phyloP scores from a whole-genome alignment of 2,888 invertebrate genomes.

The Sarcophaga carnaria region DNA sequence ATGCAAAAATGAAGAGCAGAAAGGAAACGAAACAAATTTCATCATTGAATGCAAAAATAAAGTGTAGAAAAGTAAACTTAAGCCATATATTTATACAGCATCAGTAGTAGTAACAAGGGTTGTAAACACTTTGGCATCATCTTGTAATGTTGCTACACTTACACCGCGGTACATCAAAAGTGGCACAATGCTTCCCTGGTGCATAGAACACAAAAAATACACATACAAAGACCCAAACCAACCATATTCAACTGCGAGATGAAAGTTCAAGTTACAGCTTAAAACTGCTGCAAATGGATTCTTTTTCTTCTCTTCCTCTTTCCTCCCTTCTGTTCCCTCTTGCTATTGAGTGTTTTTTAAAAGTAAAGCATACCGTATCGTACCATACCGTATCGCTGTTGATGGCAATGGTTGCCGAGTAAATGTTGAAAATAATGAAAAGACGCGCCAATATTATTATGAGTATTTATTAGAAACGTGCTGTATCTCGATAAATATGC shows the following conservation, averaged over 20 bases:
- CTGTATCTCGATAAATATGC: slow-evolving; percentile 79
- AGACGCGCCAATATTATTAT: slow-evolving; percentile 72
- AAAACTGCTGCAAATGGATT: slow-evolving; percentile 38
- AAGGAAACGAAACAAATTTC: slow-evolving; percentile 25
- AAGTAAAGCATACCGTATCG: background rate
- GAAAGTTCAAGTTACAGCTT: slow-evolving; percentile 57
- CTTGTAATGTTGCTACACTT: slow-evolving; percentile 13
- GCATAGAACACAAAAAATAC: background rate
- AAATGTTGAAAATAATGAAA: slow-evolving; percentile 49
- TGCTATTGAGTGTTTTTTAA: background rate
- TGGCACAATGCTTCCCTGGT: background rate
- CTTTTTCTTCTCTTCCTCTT: slow-evolving; percentile 5
- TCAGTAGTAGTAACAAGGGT: slow-evolving; percentile 11
- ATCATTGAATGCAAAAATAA: slow-evolving; percentile 56
- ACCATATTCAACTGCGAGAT: slow-evolving; percentile 8
- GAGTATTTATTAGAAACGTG: slow-evolving; percentile 80
- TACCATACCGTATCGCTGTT: background rate
- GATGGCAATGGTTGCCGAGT: background rate
- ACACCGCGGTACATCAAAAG: background rate
- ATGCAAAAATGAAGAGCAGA: slow-evolving; percentile 3
- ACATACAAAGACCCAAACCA: background rate
- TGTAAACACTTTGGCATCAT: slow-evolving; percentile 45
- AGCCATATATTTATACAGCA: slow-evolving; percentile 7
- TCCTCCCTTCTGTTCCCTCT: background rate
- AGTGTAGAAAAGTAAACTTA: slow-evolving; percentile 32